Percentiles rank a stretch among this genome's conserved stretches.
Evolutionary conservation across 2,888 invertebrate genomes (phyloP).

Genomic region (Acleris literana): DNA sequence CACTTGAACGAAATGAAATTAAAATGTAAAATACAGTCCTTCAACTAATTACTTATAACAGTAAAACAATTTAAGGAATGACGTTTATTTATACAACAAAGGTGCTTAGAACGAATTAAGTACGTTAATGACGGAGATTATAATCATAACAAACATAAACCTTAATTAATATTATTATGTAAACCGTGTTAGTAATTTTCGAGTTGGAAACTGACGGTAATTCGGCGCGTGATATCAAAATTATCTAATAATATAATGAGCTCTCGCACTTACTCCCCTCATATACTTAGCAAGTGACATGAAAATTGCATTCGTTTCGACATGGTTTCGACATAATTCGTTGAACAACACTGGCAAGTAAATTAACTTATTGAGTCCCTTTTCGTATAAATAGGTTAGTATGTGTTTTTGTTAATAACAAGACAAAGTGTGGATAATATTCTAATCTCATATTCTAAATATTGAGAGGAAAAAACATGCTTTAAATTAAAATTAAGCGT

Average conservation of each 20-base stretch:
- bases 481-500: no score
- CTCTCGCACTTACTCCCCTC: slow-evolving; percentile 7
- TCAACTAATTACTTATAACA: not conserved
- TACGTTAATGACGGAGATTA: slow-evolving; percentile 17
- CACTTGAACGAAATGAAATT: not conserved
- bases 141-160: slow-evolving; percentile 5
- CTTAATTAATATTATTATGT: not conserved
- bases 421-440: no score
- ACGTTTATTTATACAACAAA: not conserved
- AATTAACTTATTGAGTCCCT: not conserved
- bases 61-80: not conserved
- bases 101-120: slow-evolving; percentile 18
- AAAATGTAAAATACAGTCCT: not conserved
- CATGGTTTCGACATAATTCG: slow-evolving; percentile 7
- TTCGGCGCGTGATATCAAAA: slow-evolving; percentile 9
- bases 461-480: no score
- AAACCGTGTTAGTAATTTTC: slow-evolving; percentile 2
- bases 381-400: no score
- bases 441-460: no score
- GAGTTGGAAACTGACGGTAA: slow-evolving; percentile 7
- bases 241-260: slow-evolving; percentile 21
- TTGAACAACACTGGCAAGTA: not conserved
- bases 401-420: no score
- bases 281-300: slow-evolving; percentile 9
- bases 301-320: slow-evolving; percentile 10